Conservation (phyloP, 2,797 vertebrate species). For the Acrossocheilus wenchowensis region DNA sequence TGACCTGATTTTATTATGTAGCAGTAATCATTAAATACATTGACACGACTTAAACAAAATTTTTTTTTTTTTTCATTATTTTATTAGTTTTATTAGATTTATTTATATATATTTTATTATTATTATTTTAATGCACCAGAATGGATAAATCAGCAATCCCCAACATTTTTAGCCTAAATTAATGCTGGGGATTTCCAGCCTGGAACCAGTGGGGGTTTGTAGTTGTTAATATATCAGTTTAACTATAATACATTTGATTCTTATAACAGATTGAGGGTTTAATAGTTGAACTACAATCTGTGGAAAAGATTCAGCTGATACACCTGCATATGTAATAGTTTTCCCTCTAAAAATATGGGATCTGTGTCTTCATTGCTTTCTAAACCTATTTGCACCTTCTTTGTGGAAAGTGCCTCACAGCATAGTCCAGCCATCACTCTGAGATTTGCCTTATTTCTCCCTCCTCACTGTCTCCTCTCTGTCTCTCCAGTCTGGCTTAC, state of each 20-base stretch:
- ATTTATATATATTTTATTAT: not conserved
- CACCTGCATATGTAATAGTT: not conserved
- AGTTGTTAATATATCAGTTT: not conserved
- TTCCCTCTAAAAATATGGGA: not conserved
- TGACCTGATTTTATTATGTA: not conserved
- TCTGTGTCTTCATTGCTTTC: not conserved
- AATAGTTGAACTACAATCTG: not conserved
- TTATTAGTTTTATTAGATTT: too few relatives aligned
- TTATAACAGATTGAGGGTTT: not conserved
- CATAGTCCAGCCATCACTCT: not conserved
- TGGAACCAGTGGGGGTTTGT: not conserved
- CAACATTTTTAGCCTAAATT: not conserved
- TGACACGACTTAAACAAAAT: not conserved
- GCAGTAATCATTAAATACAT: not conserved
- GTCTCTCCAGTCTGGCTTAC: slow-evolving; percentile 49
- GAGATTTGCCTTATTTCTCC: not conserved
- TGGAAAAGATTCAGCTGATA: not conserved
- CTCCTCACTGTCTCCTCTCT: not conserved
- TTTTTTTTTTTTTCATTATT: too few relatives aligned
- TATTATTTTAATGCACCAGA: not conserved
- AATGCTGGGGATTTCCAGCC: not conserved
- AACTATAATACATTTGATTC: not conserved
- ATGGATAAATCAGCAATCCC: not conserved
- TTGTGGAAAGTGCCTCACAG: not conserved
- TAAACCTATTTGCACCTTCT: not conserved